Evolutionary conservation across 2,888 invertebrate species (phyloP).

Genomic region (Andrena dorsata): DNA sequence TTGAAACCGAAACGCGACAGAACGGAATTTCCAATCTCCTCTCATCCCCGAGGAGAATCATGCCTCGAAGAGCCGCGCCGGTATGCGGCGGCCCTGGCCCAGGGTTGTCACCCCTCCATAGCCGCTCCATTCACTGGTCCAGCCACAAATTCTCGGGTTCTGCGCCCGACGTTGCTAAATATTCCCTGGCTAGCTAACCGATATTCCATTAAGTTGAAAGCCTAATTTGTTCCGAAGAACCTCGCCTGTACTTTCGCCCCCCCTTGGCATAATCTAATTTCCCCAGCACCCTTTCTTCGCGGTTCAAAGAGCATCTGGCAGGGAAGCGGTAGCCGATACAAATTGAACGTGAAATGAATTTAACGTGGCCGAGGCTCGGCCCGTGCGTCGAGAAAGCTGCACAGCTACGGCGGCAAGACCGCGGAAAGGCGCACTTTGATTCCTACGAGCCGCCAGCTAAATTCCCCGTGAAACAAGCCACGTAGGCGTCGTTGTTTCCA

Average conservation of each 20-base stretch:
- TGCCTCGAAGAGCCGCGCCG: conserved; percentile 22
- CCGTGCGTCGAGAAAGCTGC: background rate
- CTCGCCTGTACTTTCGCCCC: background rate
- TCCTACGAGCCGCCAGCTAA: conserved; percentile 17
- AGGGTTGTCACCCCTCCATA: conserved; percentile 29
- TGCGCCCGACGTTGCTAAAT: conserved; percentile 21
- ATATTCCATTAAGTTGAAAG: conserved; percentile 50
- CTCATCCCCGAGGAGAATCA: conserved; percentile 46
- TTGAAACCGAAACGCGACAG: conserved; percentile 49
- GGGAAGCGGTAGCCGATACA: background rate
- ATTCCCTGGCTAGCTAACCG: conserved; percentile 21
- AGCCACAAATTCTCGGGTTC: conserved; percentile 24
- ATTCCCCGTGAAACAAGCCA: conserved; percentile 45
- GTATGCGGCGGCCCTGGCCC: conserved; percentile 24
- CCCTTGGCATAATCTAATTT: conserved; percentile 22
- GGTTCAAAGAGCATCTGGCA: background rate
- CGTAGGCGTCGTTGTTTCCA: conserved; percentile 22
- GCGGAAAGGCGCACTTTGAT: conserved; percentile 25
- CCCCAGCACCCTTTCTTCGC: background rate
- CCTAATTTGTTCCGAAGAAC: conserved; percentile 30
- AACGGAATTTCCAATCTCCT: conserved; percentile 62
- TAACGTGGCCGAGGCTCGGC: background rate
- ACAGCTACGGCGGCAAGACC: too few species aligned
- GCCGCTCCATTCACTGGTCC: background rate
- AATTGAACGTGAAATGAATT: conserved; percentile 37